Base-by-base conservation (phyloP, 2,113 vertebrate genomes). In the Bubalus kerabau region DNA sequence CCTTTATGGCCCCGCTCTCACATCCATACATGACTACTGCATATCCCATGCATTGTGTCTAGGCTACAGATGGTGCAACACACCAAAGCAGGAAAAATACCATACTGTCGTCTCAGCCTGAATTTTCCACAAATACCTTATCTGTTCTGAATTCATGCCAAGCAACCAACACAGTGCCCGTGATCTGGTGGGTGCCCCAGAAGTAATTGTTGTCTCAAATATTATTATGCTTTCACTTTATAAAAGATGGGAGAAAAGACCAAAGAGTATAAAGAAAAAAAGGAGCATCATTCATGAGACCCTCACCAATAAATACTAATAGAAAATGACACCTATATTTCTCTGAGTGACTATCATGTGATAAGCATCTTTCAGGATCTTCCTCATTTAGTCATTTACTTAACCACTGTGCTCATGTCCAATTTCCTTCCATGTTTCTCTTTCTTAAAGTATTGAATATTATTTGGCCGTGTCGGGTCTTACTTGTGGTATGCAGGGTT, bases 401-500 rank as follows among this genome's bases (percentile, higher is more conserved):
- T 84, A 78, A 12, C 48, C 16, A 67, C 62, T 43, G 7, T n/a
- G 16, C 64, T 13, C 46, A 48, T 88, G 43, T 92, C 82, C 46
- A 30, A 26, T 46, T 80, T 59, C 50, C 30, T 88, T 91, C 48
- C 40, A 23, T 23, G 6, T 40, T 23, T 12, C 23, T 12, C 67
- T 71, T 12, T 40, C 67, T 71, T 40, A 71, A 11, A 23, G 3
- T 23, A 23, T 21, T 11, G 36, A 0, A 1, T n/a, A 2, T 3
- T 12, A 23, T 23, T 6, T 36, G 67, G n/a, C 67, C 5, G 10
- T 11, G 15, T 3, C 9, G 0, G 64, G 19, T 3, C 67, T 71
- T 1, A 0, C n/a, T 12, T 3, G 5, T 12, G 19, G 10, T 1
- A 0, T 1, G n/a, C n/a, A 13, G 67, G 19, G 4, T 23, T 12